A percentile compares a stretch with the other conserved stretches of the same genome.
phyloP scores from a whole-genome alignment of 2,797 vertebrate species.

The Schizothorax lantsangensis region DNA sequence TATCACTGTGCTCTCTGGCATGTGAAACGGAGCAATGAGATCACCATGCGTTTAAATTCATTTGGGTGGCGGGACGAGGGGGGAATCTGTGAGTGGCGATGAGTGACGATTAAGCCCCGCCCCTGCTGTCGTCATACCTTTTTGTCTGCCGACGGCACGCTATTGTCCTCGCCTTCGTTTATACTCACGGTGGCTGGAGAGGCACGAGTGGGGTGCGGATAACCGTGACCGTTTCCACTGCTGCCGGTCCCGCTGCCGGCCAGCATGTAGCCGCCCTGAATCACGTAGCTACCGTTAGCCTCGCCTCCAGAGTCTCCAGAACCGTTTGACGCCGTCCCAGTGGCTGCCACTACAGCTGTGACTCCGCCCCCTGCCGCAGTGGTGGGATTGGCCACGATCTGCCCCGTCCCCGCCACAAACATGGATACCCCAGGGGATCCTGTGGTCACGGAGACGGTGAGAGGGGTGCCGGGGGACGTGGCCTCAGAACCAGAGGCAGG shows the following conservation, averaged over 20 bases:
- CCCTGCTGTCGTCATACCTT: slow-evolving; percentile 77
- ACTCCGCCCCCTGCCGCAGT: slow-evolving; percentile 69
- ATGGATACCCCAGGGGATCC: slow-evolving; percentile 84
- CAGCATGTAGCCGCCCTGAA: slow-evolving; percentile 94
- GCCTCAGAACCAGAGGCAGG: slow-evolving; percentile 82
- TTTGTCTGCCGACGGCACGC: slow-evolving; percentile 87
- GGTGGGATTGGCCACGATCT: slow-evolving; percentile 80
- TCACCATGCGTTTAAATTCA: slow-evolving; percentile 65
- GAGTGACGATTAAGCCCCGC: slow-evolving; percentile 46
- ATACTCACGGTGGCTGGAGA: slow-evolving; percentile 95
- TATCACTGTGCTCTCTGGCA: slow-evolving; percentile 73
- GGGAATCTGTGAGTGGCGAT: slow-evolving; percentile 67
- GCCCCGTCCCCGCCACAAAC: slow-evolving; percentile 86
- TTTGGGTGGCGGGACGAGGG: slow-evolving; percentile 47
- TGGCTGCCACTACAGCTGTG: slow-evolving; percentile 81
- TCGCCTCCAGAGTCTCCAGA: slow-evolving; percentile 74
- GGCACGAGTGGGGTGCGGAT: slow-evolving; percentile 90
- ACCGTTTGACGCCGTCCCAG: slow-evolving; percentile 78
- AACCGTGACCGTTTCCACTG: slow-evolving; percentile 83
- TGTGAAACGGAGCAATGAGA: slow-evolving; percentile 71
- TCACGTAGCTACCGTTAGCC: slow-evolving; percentile 84
- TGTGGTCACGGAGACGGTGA: slow-evolving; percentile 82
- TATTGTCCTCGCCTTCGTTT: slow-evolving; percentile 85
- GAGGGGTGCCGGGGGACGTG: slow-evolving; percentile 84
- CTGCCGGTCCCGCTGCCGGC: slow-evolving; percentile 74